These are phyloP conservation scores for Macroramphosus scolopax DNA, from an alignment of 2,797 vertebrate species.

Conservation along the genomic window DNA sequence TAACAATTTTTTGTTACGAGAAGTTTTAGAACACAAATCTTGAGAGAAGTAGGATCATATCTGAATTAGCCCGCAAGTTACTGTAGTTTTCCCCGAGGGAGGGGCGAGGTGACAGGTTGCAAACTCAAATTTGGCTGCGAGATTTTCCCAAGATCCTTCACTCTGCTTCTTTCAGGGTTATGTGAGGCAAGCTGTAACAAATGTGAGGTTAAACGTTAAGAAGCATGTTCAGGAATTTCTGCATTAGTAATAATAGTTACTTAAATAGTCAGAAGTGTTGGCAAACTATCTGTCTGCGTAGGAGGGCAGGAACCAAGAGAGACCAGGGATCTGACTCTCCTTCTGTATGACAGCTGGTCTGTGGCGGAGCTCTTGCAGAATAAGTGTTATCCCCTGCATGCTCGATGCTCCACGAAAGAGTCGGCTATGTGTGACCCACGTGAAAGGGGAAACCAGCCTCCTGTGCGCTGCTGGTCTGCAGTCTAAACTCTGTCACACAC, in stretches of 20 bases:
- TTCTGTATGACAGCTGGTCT: background rate
- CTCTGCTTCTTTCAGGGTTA: background rate
- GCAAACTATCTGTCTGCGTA: too few species aligned
- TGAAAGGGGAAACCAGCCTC: conserved; percentile 7
- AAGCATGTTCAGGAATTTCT: background rate
- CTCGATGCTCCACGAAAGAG: background rate
- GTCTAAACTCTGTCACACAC: background rate
- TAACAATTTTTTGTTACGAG: too few species aligned
- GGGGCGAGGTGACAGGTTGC: too few species aligned
- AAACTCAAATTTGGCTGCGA: too few species aligned
- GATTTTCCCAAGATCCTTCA: too few species aligned
- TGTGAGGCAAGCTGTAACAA: conserved; percentile 2
- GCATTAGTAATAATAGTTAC: too few species aligned
- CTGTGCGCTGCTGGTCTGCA: conserved; percentile 2
- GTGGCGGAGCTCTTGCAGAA: conserved; percentile 7
- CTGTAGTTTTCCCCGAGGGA: too few species aligned
- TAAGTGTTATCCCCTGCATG: conserved; percentile 1
- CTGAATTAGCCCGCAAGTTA: background rate
- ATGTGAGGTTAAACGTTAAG: background rate
- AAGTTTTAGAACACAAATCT: too few species aligned
- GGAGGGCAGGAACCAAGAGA: too few species aligned
- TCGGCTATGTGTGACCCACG: too few species aligned
- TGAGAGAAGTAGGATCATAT: background rate
- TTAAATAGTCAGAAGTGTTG: too few species aligned
- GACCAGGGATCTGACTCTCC: background rate